phyloP scores from a whole-genome alignment of 1,140 invertebrate species.

The Triops longicaudatus region DNA sequence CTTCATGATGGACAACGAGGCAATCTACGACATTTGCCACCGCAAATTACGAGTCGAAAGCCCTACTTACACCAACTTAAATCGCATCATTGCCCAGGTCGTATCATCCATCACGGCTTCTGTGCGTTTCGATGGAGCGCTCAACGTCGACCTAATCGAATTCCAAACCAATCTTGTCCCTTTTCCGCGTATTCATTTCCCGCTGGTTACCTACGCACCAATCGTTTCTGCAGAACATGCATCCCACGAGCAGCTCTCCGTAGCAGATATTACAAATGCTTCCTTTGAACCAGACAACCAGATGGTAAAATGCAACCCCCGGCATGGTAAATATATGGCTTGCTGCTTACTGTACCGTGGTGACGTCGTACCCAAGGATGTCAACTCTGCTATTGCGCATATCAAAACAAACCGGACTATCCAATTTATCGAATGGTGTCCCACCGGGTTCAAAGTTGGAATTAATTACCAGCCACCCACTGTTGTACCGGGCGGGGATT shows the following conservation, averaged over 20 bases:
- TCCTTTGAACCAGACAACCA: conserved; percentile 73
- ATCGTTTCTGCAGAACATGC: conserved; percentile 60
- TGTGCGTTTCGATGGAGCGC: conserved; percentile 67
- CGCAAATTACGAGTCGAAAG: conserved; percentile 53
- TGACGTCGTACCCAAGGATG: conserved; percentile 73
- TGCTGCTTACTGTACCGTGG: conserved; percentile 75
- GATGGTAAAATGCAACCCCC: conserved; percentile 46
- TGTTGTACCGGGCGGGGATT: conserved; percentile 42
- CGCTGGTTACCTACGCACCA: conserved; percentile 67
- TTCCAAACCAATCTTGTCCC: conserved; percentile 59
- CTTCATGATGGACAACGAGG: conserved; percentile 64
- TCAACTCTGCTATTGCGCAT: conserved; percentile 73
- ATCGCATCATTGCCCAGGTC: too few relatives aligned
- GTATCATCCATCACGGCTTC: conserved; percentile 72
- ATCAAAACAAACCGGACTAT: conserved; percentile 75
- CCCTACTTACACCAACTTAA: conserved; percentile 50
- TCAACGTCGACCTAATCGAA: conserved; percentile 75
- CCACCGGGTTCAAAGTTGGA: conserved; percentile 73
- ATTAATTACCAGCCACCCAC: conserved; percentile 54
- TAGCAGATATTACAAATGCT: conserved; percentile 69
- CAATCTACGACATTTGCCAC: conserved; percentile 62
- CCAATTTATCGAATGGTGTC: conserved; percentile 73
- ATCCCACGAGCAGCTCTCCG: conserved; percentile 58
- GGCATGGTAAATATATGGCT: conserved; percentile 53
- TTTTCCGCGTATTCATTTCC: too few relatives aligned